Percentiles rank a stretch among this genome's conserved stretches.
Evolutionary conservation across 2,888 invertebrate species (phyloP).

Genomic region (Agonopterix subpropinquella): DNA sequence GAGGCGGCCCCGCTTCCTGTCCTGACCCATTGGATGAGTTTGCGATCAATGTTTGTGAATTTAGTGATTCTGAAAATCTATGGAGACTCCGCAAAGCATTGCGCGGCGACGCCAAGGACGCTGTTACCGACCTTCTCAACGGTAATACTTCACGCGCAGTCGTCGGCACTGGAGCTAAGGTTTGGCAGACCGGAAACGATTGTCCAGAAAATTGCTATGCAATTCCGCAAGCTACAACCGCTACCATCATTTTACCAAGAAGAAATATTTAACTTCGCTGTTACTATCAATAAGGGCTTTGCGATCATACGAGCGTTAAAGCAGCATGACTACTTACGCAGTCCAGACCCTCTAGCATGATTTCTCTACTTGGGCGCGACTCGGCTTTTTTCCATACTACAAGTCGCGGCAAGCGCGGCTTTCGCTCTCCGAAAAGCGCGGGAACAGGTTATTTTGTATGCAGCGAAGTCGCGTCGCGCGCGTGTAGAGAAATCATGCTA

Average conservation of each 20-base stretch:
- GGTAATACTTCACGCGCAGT: slow-evolving; percentile 1
- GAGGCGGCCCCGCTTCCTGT: too few species aligned
- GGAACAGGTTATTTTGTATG: too few species aligned
- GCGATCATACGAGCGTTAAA: slow-evolving; percentile 1
- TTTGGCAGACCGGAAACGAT: slow-evolving; percentile 9
- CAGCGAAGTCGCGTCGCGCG: too few species aligned
- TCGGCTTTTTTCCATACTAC: too few species aligned
- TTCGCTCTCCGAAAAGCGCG: too few species aligned
- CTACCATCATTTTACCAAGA: slow-evolving; percentile 6
- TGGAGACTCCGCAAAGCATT: slow-evolving; percentile 9
- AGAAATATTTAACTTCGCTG: slow-evolving; percentile 5
- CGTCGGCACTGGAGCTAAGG: slow-evolving; percentile 5
- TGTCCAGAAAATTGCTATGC: slow-evolving; percentile 5
- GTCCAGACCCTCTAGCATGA: too few species aligned
- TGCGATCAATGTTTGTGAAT: slow-evolving; percentile 7
- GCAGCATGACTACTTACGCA: slow-evolving; percentile 5
- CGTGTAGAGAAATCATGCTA: too few species aligned
- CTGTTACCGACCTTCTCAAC: slow-evolving; percentile 6
- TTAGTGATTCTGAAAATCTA: slow-evolving; percentile 7
- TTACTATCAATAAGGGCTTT: slow-evolving; percentile 5
- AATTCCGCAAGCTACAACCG: slow-evolving; percentile 8
- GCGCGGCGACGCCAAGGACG: slow-evolving; percentile 11
- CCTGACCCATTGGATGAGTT: too few species aligned
- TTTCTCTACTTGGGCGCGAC: too few species aligned
- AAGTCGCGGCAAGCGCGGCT: too few species aligned